A percentile compares a stretch with the other conserved stretches of the same genome.
phyloP scores from a whole-genome alignment of 2,113 vertebrate species.

The Argyrosomus japonicus region DNA sequence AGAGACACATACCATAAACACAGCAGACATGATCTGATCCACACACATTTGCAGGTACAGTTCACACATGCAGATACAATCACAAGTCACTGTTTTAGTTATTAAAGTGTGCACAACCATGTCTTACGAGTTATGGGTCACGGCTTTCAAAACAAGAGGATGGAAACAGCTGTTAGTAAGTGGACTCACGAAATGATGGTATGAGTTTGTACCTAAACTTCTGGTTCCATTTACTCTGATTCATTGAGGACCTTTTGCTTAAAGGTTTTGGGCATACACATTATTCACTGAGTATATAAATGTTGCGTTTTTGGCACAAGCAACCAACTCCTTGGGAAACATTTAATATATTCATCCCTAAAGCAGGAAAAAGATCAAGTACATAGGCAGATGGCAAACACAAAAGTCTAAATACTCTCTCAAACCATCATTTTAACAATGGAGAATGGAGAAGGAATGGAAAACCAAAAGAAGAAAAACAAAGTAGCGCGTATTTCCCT shows the following conservation, averaged over 20 bases:
- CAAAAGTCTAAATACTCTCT: background rate
- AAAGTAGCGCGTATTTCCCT: conserved; percentile 62
- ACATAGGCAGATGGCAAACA: conserved; percentile 18
- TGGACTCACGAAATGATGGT: conserved; percentile 31
- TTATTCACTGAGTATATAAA: conserved; percentile 15
- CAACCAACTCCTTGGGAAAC: conserved; percentile 6
- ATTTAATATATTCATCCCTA: conserved; percentile 13
- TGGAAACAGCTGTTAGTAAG: conserved; percentile 58
- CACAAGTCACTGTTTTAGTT: conserved; percentile 41
- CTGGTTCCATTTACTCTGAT: conserved; percentile 29
- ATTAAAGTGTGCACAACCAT: conserved; percentile 21
- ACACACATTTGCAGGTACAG: conserved; percentile 1
- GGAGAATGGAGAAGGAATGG: conserved; percentile 42
- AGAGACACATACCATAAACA: background rate
- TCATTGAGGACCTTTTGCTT: background rate
- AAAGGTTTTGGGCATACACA: conserved; percentile 3
- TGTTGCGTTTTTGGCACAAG: conserved; percentile 34
- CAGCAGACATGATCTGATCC: background rate
- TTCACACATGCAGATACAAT: conserved; percentile 45
- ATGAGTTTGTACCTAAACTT: conserved; percentile 29
- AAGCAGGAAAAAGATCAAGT: background rate
- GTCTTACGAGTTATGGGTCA: conserved; percentile 50
- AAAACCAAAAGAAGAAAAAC: conserved; percentile 54
- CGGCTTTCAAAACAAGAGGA: conserved; percentile 61
- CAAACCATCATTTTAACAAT: conserved; percentile 32